A percentile compares a stretch with the other conserved stretches of the same genome.
phyloP scores from a whole-genome alignment of 2,888 invertebrate genomes.

The Luperina nickerlii region DNA sequence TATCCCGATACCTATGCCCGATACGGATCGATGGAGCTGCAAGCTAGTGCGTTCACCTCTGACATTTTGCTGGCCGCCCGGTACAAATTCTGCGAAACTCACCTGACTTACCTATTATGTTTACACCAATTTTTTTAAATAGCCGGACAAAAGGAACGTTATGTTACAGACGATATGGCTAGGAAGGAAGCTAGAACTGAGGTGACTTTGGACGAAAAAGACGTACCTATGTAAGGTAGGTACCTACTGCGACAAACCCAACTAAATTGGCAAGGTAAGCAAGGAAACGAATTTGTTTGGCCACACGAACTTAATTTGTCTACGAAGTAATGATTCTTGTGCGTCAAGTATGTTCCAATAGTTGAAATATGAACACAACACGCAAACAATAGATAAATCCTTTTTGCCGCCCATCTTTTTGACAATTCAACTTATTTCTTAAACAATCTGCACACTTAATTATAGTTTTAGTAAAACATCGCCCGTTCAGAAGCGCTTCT shows the following conservation, averaged over 20 bases:
- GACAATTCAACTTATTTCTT: too few species aligned
- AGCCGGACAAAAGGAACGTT: neutral
- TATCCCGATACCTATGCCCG: slow-evolving; percentile 42
- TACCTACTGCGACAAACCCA: neutral
- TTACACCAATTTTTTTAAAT: neutral
- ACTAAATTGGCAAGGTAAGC: neutral
- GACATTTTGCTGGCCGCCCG: slow-evolving; percentile 40
- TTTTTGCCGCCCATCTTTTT: neutral
- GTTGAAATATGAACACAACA: neutral
- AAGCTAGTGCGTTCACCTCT: slow-evolving; percentile 61
- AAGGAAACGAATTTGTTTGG: neutral
- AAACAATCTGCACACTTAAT: too few species aligned
- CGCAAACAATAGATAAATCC: neutral
- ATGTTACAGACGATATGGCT: neutral
- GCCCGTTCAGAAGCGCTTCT: neutral
- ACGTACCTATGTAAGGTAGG: too few species aligned
- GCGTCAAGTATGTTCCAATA: neutral
- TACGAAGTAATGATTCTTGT: neutral
- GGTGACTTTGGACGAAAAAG: neutral
- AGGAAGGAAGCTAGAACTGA: neutral
- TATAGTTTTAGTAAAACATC: neutral
- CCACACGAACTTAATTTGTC: neutral
- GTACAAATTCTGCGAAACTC: slow-evolving; percentile 1
- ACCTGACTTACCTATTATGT: neutral
- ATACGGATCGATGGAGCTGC: slow-evolving; percentile 67